These are phyloP conservation scores for Coenonympha glycerion DNA, from an alignment of 2,888 invertebrate genomes.

Conservation along the genomic window DNA sequence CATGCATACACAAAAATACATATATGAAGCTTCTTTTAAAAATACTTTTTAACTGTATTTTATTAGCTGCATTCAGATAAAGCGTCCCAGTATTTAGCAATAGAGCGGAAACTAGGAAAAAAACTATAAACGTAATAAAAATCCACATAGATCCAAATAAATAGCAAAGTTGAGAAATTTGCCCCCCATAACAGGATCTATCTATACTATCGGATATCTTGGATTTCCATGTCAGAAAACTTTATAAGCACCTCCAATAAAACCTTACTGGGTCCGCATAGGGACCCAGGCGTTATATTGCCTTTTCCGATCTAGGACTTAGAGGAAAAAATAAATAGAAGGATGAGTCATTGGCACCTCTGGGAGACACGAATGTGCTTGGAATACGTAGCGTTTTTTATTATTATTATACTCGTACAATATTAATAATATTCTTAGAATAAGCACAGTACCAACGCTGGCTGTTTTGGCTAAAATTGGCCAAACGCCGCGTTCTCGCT, in stretches of 20 bases:
- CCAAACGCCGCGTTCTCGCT: too few relatives aligned
- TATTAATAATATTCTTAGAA: too few relatives aligned
- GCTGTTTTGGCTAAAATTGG: too few relatives aligned
- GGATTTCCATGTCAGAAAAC: conserved; percentile 13
- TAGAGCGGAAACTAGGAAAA: neutral
- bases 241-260: conserved; percentile 34
- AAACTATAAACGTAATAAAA: neutral
- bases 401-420: too few relatives aligned
- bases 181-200: conserved; percentile 5
- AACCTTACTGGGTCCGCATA: conserved; percentile 34
- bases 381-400: too few relatives aligned
- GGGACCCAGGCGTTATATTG: conserved; percentile 17
- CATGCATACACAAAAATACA: too few relatives aligned
- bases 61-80: too few relatives aligned
- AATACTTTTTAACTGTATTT: too few relatives aligned
- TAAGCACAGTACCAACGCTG: too few relatives aligned
- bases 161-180: conserved; percentile 6
- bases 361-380: too few relatives aligned
- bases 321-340: neutral
- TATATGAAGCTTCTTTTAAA: too few relatives aligned
- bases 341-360: too few relatives aligned
- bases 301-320: conserved; percentile 1
- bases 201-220: neutral
- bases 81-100: neutral
- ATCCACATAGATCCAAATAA: conserved; percentile 1